These are phyloP conservation scores for Mythimna pallens DNA, from an alignment of 2,888 invertebrate species.

Conservation along the genomic window DNA sequence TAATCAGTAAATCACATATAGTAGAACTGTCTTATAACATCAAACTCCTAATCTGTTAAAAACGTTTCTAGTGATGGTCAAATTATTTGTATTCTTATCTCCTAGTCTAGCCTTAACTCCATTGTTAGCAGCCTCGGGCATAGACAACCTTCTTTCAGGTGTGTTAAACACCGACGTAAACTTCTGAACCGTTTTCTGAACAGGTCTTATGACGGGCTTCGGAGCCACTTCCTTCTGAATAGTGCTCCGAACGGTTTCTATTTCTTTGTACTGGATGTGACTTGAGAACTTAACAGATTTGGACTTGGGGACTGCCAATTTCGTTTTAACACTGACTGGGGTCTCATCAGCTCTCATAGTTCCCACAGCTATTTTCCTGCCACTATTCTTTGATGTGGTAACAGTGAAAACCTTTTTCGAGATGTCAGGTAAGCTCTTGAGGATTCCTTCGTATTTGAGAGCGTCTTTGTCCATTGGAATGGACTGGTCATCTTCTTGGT, in stretches of 20 bases:
- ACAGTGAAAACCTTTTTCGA: conserved; percentile 80
- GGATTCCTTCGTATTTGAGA: conserved; percentile 86
- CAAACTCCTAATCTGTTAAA: conserved; percentile 84
- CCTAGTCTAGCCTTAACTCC: conserved; percentile 82
- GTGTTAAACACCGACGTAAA: conserved; percentile 82
- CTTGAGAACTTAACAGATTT: conserved; percentile 88
- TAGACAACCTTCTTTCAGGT: conserved; percentile 84
- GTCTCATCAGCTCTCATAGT: conserved; percentile 88
- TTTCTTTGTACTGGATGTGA: conserved; percentile 86
- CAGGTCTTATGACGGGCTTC: conserved; percentile 29
- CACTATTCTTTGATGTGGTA: conserved; percentile 77
- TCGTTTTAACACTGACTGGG: conserved; percentile 84
- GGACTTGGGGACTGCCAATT: conserved; percentile 78
- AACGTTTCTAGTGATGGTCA: conserved; percentile 82
- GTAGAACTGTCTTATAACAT: conserved; percentile 48
- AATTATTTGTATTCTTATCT: conserved; percentile 75
- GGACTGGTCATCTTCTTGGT: conserved; percentile 41
- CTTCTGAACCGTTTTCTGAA: conserved; percentile 65
- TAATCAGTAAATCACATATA: conserved; percentile 36
- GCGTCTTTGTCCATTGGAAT: conserved; percentile 83
- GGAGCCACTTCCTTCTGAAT: conserved; percentile 37
- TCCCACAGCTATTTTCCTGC: conserved; percentile 80
- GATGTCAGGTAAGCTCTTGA: conserved; percentile 72
- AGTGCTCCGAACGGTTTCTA: conserved; percentile 70
- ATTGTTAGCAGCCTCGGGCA: conserved; percentile 75